Conservation (phyloP, 2,888 invertebrate genomes). For the Caenorhabditis virilis region DNA sequence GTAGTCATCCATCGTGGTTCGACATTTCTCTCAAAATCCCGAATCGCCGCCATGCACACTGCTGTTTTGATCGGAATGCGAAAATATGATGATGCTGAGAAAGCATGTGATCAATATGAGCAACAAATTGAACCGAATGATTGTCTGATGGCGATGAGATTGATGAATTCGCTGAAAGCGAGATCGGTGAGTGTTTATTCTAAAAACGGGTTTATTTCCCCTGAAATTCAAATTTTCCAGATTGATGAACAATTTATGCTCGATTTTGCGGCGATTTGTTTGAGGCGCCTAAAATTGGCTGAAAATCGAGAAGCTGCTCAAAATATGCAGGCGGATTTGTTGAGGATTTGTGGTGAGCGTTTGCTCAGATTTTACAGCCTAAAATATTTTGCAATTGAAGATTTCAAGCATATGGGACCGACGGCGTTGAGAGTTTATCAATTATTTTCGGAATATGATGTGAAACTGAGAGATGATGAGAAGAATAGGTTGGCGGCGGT, state of each 20-base stretch:
- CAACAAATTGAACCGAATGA: constrained; percentile 36
- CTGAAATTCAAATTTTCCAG: constrained; percentile 11
- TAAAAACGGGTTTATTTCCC: neutral
- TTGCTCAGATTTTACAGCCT: neutral
- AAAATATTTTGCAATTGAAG: constrained; percentile 5
- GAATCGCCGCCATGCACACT: constrained; percentile 43
- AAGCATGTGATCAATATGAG: constrained; percentile 9
- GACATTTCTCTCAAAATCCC: constrained; percentile 45
- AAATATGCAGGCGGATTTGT: constrained; percentile 41
- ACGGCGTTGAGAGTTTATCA: constrained; percentile 45
- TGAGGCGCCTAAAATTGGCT: constrained; percentile 26
- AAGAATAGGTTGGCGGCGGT: constrained; percentile 26
- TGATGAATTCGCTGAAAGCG: constrained; percentile 48
- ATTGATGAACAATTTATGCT: constrained; percentile 45
- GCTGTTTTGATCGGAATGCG: constrained; percentile 44
- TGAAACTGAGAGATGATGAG: constrained; percentile 33
- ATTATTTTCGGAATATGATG: constrained; percentile 33
- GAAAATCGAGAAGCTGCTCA: constrained; percentile 23
- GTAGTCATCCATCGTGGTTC: constrained; percentile 54
- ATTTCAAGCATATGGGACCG: constrained; percentile 36
- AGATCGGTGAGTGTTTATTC: constrained; percentile 12
- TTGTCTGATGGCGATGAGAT: constrained; percentile 40
- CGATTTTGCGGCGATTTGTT: constrained; percentile 40
- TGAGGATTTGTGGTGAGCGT: constrained; percentile 34
- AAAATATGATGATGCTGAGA: constrained; percentile 41